Percentiles rank a stretch among this genome's conserved stretches.
Evolutionary conservation across 2,797 vertebrate genomes (phyloP).

Genomic region (Pempheris klunzingeri): DNA sequence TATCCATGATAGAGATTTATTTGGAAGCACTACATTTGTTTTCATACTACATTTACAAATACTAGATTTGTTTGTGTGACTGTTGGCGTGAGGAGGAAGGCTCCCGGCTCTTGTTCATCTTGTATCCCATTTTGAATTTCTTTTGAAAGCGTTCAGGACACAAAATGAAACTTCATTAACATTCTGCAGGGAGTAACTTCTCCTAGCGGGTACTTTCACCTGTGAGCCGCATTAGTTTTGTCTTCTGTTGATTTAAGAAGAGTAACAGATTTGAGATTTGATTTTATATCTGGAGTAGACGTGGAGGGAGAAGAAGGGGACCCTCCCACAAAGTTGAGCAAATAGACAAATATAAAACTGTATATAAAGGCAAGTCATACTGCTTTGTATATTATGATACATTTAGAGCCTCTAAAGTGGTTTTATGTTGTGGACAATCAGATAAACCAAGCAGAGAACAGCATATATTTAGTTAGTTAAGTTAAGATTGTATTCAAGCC

Average conservation of each 20-base stretch:
- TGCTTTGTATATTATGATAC: not conserved
- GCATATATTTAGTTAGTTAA: not conserved
- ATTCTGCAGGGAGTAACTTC: not conserved
- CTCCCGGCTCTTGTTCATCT: not conserved
- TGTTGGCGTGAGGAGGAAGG: not conserved
- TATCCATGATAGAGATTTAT: slow-evolving; percentile 31
- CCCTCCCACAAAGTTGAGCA: too few species aligned
- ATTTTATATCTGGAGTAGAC: not conserved
- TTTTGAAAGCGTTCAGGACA: not conserved
- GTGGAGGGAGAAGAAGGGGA: not conserved
- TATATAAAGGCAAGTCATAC: not conserved
- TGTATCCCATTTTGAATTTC: not conserved
- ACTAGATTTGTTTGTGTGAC: not conserved
- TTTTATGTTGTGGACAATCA: not conserved
- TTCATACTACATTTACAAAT: not conserved
- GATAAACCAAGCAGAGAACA: not conserved
- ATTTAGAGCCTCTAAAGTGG: not conserved
- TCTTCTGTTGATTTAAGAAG: not conserved
- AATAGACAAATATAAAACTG: not conserved
- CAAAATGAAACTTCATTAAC: not conserved
- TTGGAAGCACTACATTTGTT: slow-evolving; percentile 5
- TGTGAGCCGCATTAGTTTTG: not conserved
- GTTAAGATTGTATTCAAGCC: not conserved
- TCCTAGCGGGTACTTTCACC: not conserved
- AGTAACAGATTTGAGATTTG: too few species aligned